These are phyloP conservation scores for Hymenochirus boettgeri DNA, from an alignment of 2,113 vertebrate genomes.

Conservation along the genomic window DNA sequence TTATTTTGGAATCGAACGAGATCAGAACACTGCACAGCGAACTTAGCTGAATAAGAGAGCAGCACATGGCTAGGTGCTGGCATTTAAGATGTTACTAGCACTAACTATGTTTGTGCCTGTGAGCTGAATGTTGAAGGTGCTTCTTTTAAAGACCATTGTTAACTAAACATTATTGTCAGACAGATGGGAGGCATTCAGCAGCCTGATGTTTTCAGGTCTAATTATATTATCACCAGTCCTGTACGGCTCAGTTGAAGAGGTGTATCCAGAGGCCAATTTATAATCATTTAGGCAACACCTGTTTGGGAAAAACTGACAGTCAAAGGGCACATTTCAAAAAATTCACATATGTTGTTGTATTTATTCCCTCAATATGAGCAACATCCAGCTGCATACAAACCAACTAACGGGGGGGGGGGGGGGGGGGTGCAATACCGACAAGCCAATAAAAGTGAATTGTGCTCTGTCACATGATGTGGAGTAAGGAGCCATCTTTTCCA, in stretches of 20 bases:
- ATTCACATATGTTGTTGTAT: conserved; percentile 75
- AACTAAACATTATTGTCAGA: conserved; percentile 84
- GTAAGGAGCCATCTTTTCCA: no score
- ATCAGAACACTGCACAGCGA: no score
- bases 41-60: no score
- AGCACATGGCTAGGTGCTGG: background rate
- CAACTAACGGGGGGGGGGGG: conserved; percentile 22
- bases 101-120: conserved; percentile 60
- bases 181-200: conserved; percentile 92
- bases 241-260: conserved; percentile 86
- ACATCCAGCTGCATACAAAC: conserved; percentile 59
- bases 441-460: no score
- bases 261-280: conserved; percentile 97
- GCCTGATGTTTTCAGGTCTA: conserved; percentile 94
- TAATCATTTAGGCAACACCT: conserved; percentile 99
- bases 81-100: background rate
- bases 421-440: no score
- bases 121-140: conserved; percentile 76
- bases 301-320: conserved; percentile 91
- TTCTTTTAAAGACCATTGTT: conserved; percentile 81
- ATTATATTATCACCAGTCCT: conserved; percentile 93
- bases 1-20: no score
- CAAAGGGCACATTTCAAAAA: conserved; percentile 77
- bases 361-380: conserved; percentile 70
- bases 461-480: no score